Percentiles rank a stretch among this genome's conserved stretches.
Conservation (phyloP, 92 coral and sea anemone species). For the Parazoanthus atlanticus region DNA sequence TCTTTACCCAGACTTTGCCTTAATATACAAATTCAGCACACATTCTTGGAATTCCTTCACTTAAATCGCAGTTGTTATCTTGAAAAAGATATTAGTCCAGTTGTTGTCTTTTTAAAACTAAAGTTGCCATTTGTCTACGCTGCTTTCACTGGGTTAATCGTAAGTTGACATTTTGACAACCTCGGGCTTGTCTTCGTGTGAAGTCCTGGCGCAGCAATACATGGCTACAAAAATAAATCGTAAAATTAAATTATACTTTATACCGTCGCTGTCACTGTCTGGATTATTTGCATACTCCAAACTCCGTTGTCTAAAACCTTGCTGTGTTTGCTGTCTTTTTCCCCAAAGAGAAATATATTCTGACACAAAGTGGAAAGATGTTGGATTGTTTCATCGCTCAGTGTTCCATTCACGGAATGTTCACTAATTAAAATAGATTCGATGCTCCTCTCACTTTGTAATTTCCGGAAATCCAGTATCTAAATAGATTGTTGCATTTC, state of each 20-base stretch:
- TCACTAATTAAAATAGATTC: conserved; percentile 23
- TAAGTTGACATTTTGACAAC: conserved; percentile 12
- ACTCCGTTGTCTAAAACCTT: not conserved
- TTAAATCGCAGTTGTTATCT: not conserved
- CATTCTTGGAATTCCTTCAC: conserved; percentile 1
- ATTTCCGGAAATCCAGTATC: conserved; percentile 55
- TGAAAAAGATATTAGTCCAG: conserved; percentile 4
- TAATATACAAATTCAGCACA: not conserved
- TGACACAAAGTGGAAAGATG: not conserved
- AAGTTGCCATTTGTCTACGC: conserved; percentile 18
- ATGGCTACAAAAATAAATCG: not conserved
- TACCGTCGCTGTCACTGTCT: conserved; percentile 1
- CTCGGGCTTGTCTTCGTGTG: conserved; percentile 3
- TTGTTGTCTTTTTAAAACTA: not conserved
- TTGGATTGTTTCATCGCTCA: not conserved
- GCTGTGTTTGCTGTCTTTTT: not conserved
- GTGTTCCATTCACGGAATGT: not conserved
- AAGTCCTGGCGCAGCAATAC: conserved; percentile 1
- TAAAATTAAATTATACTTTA: not conserved
- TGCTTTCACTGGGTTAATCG: conserved; percentile 16
- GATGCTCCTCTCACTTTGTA: not conserved
- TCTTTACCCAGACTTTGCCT: not conserved
- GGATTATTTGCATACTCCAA: conserved; percentile 9
- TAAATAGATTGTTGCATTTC: conserved; percentile 56
- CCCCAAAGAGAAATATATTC: not conserved